These are phyloP conservation scores for Gobiocypris rarus DNA, from an alignment of 2,113 vertebrate species.

Conservation along the genomic window DNA sequence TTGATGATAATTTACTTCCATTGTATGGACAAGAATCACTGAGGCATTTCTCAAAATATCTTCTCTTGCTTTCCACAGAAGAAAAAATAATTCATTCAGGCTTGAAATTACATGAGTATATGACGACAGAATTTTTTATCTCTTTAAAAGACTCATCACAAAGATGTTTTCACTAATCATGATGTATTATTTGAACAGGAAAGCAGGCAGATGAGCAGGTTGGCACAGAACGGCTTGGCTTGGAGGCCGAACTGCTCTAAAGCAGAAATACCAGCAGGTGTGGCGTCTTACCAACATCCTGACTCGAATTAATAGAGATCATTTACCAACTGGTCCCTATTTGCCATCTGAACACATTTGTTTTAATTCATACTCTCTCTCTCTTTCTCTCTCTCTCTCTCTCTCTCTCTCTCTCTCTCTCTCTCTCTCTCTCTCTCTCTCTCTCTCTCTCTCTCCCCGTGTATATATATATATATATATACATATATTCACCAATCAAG, in stretches of 20 bases:
- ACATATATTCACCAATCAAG: no score
- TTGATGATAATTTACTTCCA: background rate
- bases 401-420: no score
- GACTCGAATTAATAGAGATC: background rate
- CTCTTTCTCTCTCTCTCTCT: no score
- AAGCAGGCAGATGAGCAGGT: slow-evolving; percentile 54
- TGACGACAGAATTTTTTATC: background rate
- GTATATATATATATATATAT: no score
- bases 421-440: no score
- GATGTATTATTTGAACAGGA: slow-evolving; percentile 64
- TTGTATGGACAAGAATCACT: background rate
- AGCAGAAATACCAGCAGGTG: slow-evolving; percentile 74
- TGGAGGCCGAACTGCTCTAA: slow-evolving; percentile 69
- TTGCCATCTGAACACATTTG: background rate
- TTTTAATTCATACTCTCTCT: background rate
- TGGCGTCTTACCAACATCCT: slow-evolving; percentile 4
- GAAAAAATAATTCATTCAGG: no score
- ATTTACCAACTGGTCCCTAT: background rate
- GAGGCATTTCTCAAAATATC: background rate
- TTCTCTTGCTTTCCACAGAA: no score
- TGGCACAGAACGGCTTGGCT: slow-evolving; percentile 15
- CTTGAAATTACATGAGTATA: background rate
- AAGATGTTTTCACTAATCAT: background rate
- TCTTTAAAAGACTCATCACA: background rate
- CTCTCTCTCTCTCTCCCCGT: no score